Evolutionary conservation across 2,797 vertebrate species (phyloP).

Genomic region (Tachyglossus aculeatus): DNA sequence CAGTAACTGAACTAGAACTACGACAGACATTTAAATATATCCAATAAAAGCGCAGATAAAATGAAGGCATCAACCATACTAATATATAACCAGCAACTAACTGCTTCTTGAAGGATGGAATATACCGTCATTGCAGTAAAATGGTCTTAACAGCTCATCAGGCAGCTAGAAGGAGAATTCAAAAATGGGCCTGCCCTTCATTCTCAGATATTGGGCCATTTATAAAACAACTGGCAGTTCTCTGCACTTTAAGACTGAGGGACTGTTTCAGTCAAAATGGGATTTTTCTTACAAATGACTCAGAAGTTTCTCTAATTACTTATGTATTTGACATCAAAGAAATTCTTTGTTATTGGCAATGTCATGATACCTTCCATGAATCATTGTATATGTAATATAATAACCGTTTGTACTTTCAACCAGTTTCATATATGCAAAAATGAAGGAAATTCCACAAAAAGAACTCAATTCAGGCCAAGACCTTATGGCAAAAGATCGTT

Average conservation of each 20-base stretch:
- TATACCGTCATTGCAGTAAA: conserved; percentile 36
- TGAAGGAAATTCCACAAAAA: neutral
- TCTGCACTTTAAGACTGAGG: neutral
- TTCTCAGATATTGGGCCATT: conserved; percentile 30
- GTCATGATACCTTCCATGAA: neutral
- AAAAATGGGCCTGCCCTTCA: conserved; percentile 43
- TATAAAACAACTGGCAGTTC: conserved; percentile 30
- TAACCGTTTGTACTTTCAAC: neutral
- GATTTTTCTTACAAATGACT: conserved; percentile 26
- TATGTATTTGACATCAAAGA: neutral
- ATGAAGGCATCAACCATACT: conserved; percentile 14
- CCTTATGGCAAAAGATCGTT: too few relatives aligned
- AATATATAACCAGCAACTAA: conserved; percentile 48
- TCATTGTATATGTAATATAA: neutral
- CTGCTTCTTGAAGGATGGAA: conserved; percentile 30
- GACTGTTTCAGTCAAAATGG: conserved; percentile 11
- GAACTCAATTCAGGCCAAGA: too few relatives aligned
- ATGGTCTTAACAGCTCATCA: conserved; percentile 48
- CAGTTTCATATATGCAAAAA: neutral
- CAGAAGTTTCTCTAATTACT: neutral
- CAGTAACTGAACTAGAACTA: conserved; percentile 54
- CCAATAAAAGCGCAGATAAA: conserved; percentile 34
- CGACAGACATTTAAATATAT: conserved; percentile 17
- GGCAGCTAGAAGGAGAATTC: conserved; percentile 38
- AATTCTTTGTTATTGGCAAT: too few relatives aligned